Conservation (phyloP, 1,140 invertebrate genomes). For the Protaetia brevitarsis region DNA sequence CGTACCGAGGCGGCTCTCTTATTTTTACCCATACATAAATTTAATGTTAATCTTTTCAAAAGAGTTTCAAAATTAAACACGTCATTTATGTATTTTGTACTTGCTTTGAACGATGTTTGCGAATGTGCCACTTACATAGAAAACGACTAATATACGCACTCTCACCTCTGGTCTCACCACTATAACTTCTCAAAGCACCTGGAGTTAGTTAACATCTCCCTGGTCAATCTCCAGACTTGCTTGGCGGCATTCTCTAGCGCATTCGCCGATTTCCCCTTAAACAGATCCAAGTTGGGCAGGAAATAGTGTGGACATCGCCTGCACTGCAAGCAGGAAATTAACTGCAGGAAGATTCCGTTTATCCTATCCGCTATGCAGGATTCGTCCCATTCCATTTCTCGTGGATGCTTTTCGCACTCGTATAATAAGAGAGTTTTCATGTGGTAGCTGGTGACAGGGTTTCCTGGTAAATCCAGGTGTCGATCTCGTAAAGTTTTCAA, state of each 20-base stretch:
- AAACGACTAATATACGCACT: not conserved
- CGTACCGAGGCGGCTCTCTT: not conserved
- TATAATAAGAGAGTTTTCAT: constrained; percentile 93
- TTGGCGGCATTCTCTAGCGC: constrained; percentile 94
- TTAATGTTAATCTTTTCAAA: not conserved
- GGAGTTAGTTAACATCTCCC: constrained; percentile 92
- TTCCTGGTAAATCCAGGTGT: constrained; percentile 89
- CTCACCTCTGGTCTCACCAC: not conserved
- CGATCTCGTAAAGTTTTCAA: constrained; percentile 91
- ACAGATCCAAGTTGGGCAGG: constrained; percentile 86
- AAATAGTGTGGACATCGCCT: constrained; percentile 95
- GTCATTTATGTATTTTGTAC: not conserved
- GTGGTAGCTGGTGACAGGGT: constrained; percentile 91
- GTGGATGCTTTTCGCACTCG: constrained; percentile 97
- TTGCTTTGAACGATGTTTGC: not conserved
- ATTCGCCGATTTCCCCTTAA: constrained; percentile 90
- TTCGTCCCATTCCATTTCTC: constrained; percentile 96
- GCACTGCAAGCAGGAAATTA: constrained; percentile 97
- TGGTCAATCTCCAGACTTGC: constrained; percentile 90
- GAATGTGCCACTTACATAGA: not conserved
- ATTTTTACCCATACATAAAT: too few species aligned
- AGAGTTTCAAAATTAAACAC: not conserved
- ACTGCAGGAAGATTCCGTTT: constrained; percentile 93
- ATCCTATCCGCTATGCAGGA: constrained; percentile 88
- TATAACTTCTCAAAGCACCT: constrained; percentile 90